Percentiles rank a stretch among this genome's conserved stretches.
phyloP scores from a whole-genome alignment of 1,140 invertebrate species.

The Lithobius niger region DNA sequence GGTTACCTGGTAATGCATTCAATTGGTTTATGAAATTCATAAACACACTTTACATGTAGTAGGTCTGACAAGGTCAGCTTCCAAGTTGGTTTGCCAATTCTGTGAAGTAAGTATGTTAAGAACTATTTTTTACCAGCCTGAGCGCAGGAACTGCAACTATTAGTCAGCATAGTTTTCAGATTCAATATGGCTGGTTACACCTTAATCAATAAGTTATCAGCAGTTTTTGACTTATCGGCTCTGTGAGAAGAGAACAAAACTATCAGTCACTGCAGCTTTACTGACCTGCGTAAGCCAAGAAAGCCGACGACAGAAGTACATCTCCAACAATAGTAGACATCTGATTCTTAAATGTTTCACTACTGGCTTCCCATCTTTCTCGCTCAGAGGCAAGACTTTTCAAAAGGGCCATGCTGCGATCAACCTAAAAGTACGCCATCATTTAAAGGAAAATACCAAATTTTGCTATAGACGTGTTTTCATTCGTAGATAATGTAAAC shows the following conservation, averaged over 20 bases:
- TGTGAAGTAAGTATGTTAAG: no score
- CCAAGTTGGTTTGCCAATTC: no score
- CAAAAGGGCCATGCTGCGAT: constrained; percentile 86
- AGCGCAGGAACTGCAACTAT: no score
- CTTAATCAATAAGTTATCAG: no score
- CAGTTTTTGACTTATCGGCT: no score
- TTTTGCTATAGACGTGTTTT: not conserved
- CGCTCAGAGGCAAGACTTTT: constrained; percentile 87
- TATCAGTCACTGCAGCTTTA: constrained; percentile 5
- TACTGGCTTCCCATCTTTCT: constrained; percentile 91
- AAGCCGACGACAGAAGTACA: constrained; percentile 79
- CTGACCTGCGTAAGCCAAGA: constrained; percentile 81
- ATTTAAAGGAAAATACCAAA: not conserved
- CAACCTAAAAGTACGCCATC: constrained; percentile 42
- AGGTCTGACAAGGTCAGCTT: no score
- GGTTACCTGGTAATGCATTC: no score
- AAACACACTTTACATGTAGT: no score
- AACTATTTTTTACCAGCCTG: no score
- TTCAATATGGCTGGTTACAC: no score
- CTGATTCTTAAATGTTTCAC: constrained; percentile 94
- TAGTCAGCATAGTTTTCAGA: no score
- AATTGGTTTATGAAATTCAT: no score
- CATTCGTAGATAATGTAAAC: not conserved
- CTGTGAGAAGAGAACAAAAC: not conserved
- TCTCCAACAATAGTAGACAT: constrained; percentile 99